Percentiles rank a stretch among this genome's conserved stretches.
These are phyloP conservation scores for Calidris pugnax DNA, from an alignment of 2,113 vertebrate species.

Conservation along the genomic window DNA sequence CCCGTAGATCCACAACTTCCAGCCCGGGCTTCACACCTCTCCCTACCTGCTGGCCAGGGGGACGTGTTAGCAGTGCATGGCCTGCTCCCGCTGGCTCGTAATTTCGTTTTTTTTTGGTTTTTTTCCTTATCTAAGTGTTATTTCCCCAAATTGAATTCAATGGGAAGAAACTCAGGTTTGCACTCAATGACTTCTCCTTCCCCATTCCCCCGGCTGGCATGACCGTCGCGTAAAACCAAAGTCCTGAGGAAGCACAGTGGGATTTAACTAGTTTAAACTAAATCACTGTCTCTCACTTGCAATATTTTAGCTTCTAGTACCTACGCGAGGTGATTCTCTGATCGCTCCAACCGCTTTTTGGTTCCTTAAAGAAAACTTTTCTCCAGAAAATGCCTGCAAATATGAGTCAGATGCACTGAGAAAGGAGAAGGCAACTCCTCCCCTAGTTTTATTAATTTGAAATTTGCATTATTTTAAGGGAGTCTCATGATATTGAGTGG, in stretches of 20 bases:
- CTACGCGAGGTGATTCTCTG: neutral
- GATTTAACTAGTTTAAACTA: neutral
- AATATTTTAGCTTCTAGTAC: neutral
- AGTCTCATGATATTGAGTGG: conserved; percentile 39
- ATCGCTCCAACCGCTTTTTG: neutral
- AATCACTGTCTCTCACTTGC: neutral
- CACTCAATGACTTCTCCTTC: accelerated
- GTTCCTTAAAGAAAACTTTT: neutral
- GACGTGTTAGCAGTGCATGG: accelerated
- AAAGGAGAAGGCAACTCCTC: conserved; percentile 20
- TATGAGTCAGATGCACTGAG: neutral
- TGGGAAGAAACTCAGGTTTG: neutral
- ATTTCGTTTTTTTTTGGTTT: too few relatives aligned
- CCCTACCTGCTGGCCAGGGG: neutral
- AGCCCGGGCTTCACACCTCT: neutral
- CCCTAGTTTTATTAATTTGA: neutral
- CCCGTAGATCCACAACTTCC: neutral
- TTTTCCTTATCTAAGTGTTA: neutral
- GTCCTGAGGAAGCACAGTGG: neutral
- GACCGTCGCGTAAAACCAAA: neutral
- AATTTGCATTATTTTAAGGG: conserved; percentile 50
- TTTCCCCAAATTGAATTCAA: neutral
- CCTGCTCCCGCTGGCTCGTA: neutral
- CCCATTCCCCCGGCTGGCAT: neutral
- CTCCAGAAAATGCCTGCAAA: neutral